These are phyloP conservation scores for Tupaia chinensis DNA, from an alignment of 2,113 vertebrate species.

Conservation along the genomic window DNA sequence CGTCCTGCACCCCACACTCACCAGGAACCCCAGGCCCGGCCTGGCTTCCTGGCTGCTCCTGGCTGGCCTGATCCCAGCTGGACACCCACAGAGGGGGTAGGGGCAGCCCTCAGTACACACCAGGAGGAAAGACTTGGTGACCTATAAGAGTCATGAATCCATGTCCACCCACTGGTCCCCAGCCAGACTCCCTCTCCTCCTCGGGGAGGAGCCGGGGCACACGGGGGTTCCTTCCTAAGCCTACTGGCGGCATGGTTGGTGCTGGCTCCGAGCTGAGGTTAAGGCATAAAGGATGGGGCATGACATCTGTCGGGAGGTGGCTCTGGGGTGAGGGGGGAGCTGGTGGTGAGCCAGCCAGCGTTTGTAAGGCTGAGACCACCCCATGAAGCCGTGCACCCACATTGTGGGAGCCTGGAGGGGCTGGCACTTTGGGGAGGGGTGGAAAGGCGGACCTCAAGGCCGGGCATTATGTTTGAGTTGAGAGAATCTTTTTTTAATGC, in stretches of 20 bases:
- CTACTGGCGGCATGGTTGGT: not conserved
- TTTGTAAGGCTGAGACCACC: not conserved
- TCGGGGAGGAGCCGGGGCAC: not conserved
- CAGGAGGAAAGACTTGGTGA: not conserved
- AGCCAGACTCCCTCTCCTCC: not conserved
- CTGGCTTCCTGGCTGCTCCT: not conserved
- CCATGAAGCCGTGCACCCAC: accelerated
- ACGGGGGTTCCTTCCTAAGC: too few species aligned
- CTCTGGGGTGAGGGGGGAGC: not conserved
- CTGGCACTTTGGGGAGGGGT: not conserved
- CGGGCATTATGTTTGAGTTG: not conserved
- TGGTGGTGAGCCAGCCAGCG: not conserved
- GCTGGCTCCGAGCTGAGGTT: not conserved
- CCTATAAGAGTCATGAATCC: not conserved
- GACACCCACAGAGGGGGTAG: not conserved
- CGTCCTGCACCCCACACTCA: not conserved
- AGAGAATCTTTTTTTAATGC: not conserved
- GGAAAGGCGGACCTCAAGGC: not conserved
- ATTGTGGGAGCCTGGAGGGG: accelerated
- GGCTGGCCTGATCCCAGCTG: not conserved
- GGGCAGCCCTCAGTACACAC: accelerated
- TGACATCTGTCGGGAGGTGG: not conserved
- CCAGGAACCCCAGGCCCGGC: not conserved
- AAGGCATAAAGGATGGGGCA: not conserved
- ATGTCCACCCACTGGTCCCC: not conserved